Percentiles rank a stretch among this genome's conserved stretches.
phyloP scores from a whole-genome alignment of 1,140 invertebrate genomes.

The Caenorhabditis briggsae region DNA sequence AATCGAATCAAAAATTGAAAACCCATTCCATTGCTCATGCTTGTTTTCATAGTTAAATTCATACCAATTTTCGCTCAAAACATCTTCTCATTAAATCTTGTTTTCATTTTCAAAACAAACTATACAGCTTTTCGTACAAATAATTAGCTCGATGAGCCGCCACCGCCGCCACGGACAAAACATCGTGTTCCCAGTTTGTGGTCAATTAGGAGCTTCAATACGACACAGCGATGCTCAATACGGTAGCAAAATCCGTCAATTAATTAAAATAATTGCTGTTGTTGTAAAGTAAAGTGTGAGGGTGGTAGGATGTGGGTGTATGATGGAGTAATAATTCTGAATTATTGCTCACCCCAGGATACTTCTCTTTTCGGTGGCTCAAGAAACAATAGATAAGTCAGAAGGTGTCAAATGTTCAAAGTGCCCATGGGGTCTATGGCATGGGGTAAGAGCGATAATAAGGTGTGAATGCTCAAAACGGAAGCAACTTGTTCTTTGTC shows the following conservation, averaged over 20 bases:
- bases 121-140: slow-evolving; percentile 26
- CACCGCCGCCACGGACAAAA: background rate
- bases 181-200: slow-evolving; percentile 14
- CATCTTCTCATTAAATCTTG: slow-evolving; percentile 44
- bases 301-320: background rate
- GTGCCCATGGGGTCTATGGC: too few species aligned
- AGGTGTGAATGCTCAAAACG: slow-evolving; percentile 28
- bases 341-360: background rate
- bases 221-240: background rate
- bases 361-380: slow-evolving; percentile 26
- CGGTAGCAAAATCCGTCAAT: slow-evolving; percentile 48
- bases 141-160: slow-evolving; percentile 50
- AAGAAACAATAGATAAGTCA: slow-evolving; percentile 28
- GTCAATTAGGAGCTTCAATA: slow-evolving; percentile 30
- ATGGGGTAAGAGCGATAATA: background rate
- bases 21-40: background rate
- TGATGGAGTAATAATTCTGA: too few species aligned
- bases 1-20: too few species aligned
- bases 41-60: background rate
- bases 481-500: slow-evolving; percentile 40
- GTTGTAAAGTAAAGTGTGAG: background rate
- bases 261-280: slow-evolving; percentile 50
- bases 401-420: slow-evolving; percentile 53
- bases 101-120: background rate
- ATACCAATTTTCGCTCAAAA: background rate